These are phyloP conservation scores for Anseranas semipalmata DNA, from an alignment of 2,113 vertebrate genomes.

Conservation along the genomic window DNA sequence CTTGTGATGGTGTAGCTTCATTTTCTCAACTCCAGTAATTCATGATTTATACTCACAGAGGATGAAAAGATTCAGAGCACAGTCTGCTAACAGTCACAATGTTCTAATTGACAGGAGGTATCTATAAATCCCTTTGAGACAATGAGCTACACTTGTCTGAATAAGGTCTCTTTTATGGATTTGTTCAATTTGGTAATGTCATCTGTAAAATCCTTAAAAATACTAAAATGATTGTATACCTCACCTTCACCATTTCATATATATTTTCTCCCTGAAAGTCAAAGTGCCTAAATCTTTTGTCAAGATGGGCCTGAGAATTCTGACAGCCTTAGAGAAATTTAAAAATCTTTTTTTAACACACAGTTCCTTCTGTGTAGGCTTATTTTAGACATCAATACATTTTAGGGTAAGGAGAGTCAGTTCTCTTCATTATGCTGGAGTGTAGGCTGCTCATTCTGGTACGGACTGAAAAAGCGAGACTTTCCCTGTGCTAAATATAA, in stretches of 20 bases:
- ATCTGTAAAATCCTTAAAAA: not conserved
- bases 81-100: not conserved
- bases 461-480: not conserved
- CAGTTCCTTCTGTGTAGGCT: not conserved
- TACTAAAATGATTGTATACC: not conserved
- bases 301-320: not conserved
- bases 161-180: not conserved
- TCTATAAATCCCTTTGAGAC: not conserved
- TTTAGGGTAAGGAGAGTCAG: not conserved
- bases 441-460: not conserved
- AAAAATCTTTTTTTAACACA: not conserved
- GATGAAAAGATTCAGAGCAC: not conserved
- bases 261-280: not conserved
- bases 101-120: not conserved
- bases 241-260: not conserved
- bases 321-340: not conserved
- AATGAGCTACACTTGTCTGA: not conserved
- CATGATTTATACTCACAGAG: not conserved
- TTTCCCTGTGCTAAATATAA: not conserved
- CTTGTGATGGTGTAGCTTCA: not conserved
- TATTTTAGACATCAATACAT: not conserved
- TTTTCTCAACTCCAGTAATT: not conserved
- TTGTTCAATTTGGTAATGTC: not conserved
- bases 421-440: not conserved
- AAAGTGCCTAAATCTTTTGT: not conserved